Percentiles rank a stretch among this genome's conserved stretches.
phyloP scores from a whole-genome alignment of 1,140 invertebrate species.

The Eumaeus atala region DNA sequence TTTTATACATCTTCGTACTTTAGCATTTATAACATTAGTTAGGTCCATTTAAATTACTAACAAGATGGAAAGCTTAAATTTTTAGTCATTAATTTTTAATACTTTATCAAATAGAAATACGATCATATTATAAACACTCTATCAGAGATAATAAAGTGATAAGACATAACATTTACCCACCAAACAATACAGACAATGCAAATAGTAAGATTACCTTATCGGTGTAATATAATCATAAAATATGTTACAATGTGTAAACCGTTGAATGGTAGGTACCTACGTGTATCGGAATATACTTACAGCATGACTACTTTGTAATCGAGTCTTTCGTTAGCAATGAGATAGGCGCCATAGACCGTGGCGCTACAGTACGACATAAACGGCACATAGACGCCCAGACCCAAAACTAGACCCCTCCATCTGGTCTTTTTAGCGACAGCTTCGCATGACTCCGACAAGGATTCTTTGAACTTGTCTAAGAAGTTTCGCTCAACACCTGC shows the following conservation, averaged over 20 bases:
- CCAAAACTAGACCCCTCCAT: constrained; percentile 80
- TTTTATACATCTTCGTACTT: too few species aligned
- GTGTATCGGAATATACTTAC: constrained; percentile 68
- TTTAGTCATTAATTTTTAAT: too few species aligned
- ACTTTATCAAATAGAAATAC: too few species aligned
- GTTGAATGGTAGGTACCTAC: too few species aligned
- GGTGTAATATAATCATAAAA: not conserved
- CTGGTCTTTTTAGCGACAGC: constrained; percentile 77
- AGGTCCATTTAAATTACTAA: too few species aligned
- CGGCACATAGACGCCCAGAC: constrained; percentile 81
- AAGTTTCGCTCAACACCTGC: constrained; percentile 75
- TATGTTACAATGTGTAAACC: not conserved
- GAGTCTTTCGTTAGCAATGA: constrained; percentile 78
- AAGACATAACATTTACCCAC: too few species aligned
- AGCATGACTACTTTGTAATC: constrained; percentile 83
- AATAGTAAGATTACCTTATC: not conserved
- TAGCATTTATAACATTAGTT: too few species aligned
- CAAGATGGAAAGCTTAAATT: too few species aligned
- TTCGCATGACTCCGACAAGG: constrained; percentile 69
- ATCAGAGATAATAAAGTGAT: constrained; percentile 4
- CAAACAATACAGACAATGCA: not conserved
- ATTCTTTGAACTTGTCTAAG: constrained; percentile 75
- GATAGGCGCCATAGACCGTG: constrained; percentile 82
- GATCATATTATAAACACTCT: too few species aligned
- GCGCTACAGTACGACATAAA: constrained; percentile 84